A percentile compares a stretch with the other conserved stretches of the same genome.
Evolutionary conservation across 2,797 vertebrate genomes (phyloP).

Genomic region (Macropus fuliginosus): DNA sequence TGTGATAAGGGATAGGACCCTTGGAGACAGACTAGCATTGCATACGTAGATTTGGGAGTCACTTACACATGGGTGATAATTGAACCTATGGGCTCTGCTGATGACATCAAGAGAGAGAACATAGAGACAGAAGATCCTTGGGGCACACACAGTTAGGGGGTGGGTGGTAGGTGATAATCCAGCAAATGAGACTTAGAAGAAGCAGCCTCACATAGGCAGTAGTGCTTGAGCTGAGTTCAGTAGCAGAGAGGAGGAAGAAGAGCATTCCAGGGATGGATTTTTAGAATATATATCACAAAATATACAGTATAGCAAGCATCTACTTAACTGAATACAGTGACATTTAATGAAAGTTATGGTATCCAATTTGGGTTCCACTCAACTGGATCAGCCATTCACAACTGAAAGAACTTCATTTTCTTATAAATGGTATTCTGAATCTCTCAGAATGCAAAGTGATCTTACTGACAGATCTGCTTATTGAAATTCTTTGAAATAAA

Average conservation of each 20-base stretch:
- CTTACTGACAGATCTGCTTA: conserved; percentile 47
- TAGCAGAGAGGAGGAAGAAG: background rate
- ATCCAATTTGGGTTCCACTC: conserved; percentile 18
- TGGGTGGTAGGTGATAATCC: background rate
- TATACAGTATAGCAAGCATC: background rate
- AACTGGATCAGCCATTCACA: background rate
- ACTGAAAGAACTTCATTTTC: conserved; percentile 11
- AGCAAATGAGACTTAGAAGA: background rate
- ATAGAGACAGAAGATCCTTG: background rate
- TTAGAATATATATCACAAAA: background rate
- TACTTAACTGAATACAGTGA: background rate
- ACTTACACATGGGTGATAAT: background rate
- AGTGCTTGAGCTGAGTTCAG: background rate
- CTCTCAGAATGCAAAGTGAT: conserved; percentile 9
- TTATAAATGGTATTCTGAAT: conserved; percentile 8
- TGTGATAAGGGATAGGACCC: background rate
- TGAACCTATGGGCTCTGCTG: background rate
- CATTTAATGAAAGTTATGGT: background rate
- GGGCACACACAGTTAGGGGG: background rate
- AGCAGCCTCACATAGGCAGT: background rate
- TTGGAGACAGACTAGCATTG: background rate
- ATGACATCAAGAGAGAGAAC: background rate
- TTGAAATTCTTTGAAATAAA: conserved; percentile 60
- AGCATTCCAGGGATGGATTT: background rate
- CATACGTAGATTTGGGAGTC: background rate